These are phyloP conservation scores for Globodera ellingtonae DNA, from an alignment of 1,140 invertebrate genomes.

Conservation along the genomic window DNA sequence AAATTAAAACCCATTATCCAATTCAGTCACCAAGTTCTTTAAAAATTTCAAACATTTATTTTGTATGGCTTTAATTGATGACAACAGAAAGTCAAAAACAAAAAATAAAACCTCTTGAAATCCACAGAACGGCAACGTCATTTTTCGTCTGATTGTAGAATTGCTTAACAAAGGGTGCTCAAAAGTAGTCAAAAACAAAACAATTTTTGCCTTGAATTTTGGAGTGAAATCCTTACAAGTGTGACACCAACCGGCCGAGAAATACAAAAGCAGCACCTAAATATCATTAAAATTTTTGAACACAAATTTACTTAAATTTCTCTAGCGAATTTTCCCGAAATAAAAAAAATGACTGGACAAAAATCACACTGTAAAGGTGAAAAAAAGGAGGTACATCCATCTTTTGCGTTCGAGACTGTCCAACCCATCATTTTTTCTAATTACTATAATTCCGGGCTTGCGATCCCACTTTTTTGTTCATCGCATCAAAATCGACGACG, in stretches of 20 bases:
- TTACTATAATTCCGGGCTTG: neutral
- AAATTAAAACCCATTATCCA: neutral
- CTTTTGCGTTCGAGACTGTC: no score
- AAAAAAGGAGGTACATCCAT: no score
- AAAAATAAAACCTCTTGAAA: constrained; percentile 13
- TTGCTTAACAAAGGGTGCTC: neutral
- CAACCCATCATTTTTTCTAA: neutral
- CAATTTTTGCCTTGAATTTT: constrained; percentile 34
- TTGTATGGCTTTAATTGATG: no score
- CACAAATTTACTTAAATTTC: no score
- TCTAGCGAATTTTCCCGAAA: neutral
- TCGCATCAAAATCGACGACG: constrained; percentile 14
- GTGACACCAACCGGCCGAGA: constrained; percentile 31
- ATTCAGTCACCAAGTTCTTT: neutral
- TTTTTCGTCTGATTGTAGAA: constrained; percentile 26
- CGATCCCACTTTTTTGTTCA: constrained; percentile 7
- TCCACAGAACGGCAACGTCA: constrained; percentile 22
- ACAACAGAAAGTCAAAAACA: no score
- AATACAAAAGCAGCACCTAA: constrained; percentile 31
- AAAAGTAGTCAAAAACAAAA: neutral
- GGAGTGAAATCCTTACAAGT: constrained; percentile 26
- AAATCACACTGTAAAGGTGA: no score
- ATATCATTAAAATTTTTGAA: neutral
- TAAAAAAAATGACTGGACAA: neutral
- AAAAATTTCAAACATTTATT: no score